Evolutionary conservation across 2,888 invertebrate genomes (phyloP), one percentile per base, ranked within the genome.

Genomic region (Heliconius erato): DNA sequence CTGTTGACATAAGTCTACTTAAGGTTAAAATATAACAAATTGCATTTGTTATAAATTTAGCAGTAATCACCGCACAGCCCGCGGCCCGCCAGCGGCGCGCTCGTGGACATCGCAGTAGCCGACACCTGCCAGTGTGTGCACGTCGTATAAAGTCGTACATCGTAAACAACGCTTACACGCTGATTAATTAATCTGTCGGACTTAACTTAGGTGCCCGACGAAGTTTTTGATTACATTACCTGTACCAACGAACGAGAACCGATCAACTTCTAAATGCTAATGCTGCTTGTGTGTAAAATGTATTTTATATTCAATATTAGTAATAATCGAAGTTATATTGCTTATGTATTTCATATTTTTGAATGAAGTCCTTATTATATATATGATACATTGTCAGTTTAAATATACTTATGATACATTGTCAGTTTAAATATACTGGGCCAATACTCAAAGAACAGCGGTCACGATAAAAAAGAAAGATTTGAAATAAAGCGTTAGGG

Each of bases 141-240:
- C 2, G 3, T 32, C 32, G 32, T 32, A 32, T 32, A 32, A 3
- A 32, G 1, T 32, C 2, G 32, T 68, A 67, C 32, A 68, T 78
- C 67, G 68, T 78, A 78, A 78, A 78, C 68, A 68, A 78, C 23
- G 67, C 49, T 67, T 76, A 76, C 76, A 76, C 35, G 49, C 78
- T 78, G 78, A 68, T 78, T 78, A 67, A 68, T 78, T 78, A 67
- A 78, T 78, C 67, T 78, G 78, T 78, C 32, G 44, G 68, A 78
- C 23, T 49, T 78, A 78, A 28, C 65, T 68, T 68, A 78, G 67
- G 28, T 76, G 59, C 54, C 32, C 35, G 59, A 63, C 67, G 23
- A 78, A 78, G 67, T 78, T 67, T 67, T 67, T 63, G 67, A 78
- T 78, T 67, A 67, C 28, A 44, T 67, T 77, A 65, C n/a, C n/a